A percentile compares a stretch with the other conserved stretches of the same genome.
Evolutionary conservation across 1,140 invertebrate species (phyloP).

Genomic region (Lordiphosa collinella): DNA sequence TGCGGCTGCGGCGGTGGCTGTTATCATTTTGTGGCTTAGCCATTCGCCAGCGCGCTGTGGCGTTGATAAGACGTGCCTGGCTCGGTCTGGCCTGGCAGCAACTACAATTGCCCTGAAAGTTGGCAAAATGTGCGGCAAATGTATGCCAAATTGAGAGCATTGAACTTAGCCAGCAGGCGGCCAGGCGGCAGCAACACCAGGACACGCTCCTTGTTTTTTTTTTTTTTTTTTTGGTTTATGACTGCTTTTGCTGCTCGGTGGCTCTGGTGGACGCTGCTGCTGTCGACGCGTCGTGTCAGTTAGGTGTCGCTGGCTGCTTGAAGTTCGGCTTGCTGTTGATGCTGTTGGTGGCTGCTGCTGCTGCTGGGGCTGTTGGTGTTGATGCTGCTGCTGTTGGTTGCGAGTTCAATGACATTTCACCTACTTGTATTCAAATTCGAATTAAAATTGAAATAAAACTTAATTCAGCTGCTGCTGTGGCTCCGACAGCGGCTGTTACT

Average conservation of each 20-base stretch:
- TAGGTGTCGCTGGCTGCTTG: constrained; percentile 3
- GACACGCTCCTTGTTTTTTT: background rate
- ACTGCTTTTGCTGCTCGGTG: background rate
- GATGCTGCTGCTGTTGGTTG: constrained; percentile 24
- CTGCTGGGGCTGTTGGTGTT: constrained; percentile 9
- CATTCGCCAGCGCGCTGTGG: constrained; percentile 34
- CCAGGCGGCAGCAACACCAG: constrained; percentile 3
- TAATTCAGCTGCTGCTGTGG: constrained; percentile 8
- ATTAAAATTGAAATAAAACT: constrained; percentile 35
- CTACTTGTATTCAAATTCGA: constrained; percentile 66
- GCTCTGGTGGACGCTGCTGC: background rate
- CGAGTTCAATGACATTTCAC: constrained; percentile 77
- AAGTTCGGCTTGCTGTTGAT: background rate
- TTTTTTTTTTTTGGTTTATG: background rate
- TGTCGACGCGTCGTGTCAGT: constrained; percentile 3
- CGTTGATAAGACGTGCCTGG: constrained; percentile 34
- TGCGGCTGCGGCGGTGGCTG: constrained; percentile 8
- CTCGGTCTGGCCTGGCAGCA: too few relatives aligned
- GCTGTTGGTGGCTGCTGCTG: constrained; percentile 1
- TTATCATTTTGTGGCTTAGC: constrained; percentile 38
- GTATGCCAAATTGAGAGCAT: constrained; percentile 70
- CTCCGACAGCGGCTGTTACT: background rate
- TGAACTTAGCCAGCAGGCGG: constrained; percentile 45
- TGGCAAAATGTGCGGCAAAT: constrained; percentile 18
- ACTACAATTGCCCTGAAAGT: too few relatives aligned